Evolutionary conservation across 1,140 invertebrate genomes (phyloP).

Genomic region (Apis dorsata): DNA sequence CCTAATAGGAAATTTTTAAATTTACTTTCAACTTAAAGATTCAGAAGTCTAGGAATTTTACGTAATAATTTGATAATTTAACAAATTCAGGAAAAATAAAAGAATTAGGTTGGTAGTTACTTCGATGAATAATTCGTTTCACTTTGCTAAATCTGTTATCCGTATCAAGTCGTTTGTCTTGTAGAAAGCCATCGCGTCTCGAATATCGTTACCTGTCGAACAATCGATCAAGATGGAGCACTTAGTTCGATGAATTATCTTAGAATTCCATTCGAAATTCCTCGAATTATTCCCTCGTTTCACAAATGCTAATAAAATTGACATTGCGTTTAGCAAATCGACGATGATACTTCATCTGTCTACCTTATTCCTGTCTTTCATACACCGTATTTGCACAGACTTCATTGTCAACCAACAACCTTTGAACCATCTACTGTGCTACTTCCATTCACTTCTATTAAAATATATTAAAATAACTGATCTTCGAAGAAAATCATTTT

Average conservation of each 20-base stretch:
- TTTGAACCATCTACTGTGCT: neutral
- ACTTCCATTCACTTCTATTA: neutral
- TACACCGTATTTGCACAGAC: neutral
- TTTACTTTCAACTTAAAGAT: too few species aligned
- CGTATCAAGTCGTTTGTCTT: neutral
- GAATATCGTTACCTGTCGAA: neutral
- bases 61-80: neutral
- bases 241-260: neutral
- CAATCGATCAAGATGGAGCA: neutral
- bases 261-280: neutral
- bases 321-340: neutral
- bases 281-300: neutral
- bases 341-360: neutral
- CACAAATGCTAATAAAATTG: neutral
- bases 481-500: neutral
- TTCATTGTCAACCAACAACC: neutral
- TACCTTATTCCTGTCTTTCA: neutral
- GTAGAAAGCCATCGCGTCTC: neutral
- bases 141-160: neutral
- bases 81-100: neutral
- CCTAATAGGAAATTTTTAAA: too few species aligned
- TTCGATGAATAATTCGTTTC: neutral
- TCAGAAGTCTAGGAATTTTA: neutral
- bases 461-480: neutral
- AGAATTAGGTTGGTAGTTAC: neutral